phyloP scores from a whole-genome alignment of 2,113 vertebrate genomes.

The Tretioscincus oriximinensis region DNA sequence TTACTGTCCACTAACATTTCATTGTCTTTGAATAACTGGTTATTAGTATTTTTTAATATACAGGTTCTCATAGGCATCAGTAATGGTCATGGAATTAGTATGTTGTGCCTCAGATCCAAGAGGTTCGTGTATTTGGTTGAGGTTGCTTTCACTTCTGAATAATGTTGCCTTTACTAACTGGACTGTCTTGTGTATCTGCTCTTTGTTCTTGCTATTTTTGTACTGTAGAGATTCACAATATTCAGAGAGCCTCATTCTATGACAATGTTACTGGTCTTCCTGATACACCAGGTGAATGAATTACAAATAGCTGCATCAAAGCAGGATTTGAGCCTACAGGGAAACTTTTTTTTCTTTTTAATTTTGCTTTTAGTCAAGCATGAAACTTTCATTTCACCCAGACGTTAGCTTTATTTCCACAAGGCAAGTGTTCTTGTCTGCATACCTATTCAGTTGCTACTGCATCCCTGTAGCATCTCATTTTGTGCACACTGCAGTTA shows the following conservation, averaged over 20 bases:
- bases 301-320: slow-evolving; percentile 73
- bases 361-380: slow-evolving; percentile 81
- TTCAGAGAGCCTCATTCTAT: slow-evolving; percentile 99
- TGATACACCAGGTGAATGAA: slow-evolving; percentile 95
- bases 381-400: slow-evolving; percentile 80
- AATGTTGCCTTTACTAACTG: slow-evolving; percentile 75
- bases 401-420: slow-evolving; percentile 49
- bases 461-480: slow-evolving; percentile 69
- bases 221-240: slow-evolving; percentile 96
- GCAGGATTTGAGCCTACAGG: slow-evolving; percentile 73
- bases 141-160: slow-evolving; percentile 71
- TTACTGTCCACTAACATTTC: background rate
- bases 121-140: slow-evolving; percentile 54
- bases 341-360: slow-evolving; percentile 57
- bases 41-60: slow-evolving; percentile 1
- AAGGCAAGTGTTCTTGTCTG: slow-evolving; percentile 63
- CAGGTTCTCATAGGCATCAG: slow-evolving; percentile 27
- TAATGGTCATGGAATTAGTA: slow-evolving; percentile 31
- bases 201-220: slow-evolving; percentile 83
- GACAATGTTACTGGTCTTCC: slow-evolving; percentile 97
- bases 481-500: slow-evolving; percentile 55
- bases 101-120: slow-evolving; percentile 61
- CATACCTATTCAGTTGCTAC: slow-evolving; percentile 66
- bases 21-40: slow-evolving; percentile 4
- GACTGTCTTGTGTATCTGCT: slow-evolving; percentile 77